Evolutionary conservation across 2,797 vertebrate species (phyloP).

Genomic region (Poeciliopsis gracilis): DNA sequence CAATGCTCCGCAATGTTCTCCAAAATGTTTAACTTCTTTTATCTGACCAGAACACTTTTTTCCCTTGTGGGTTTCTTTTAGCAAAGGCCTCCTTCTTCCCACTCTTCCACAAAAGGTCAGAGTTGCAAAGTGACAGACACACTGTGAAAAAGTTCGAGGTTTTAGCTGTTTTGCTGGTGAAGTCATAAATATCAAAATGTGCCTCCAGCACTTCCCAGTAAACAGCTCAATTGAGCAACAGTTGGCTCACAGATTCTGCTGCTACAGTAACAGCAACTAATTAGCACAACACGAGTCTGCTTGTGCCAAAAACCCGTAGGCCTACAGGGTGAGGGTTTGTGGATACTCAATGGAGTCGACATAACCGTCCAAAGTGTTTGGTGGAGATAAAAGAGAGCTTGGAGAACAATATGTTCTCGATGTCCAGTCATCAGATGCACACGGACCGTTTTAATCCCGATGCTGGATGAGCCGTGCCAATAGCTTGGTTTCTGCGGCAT

Average conservation of each 20-base stretch:
- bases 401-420: conserved; percentile 2
- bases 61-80: background rate
- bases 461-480: conserved; percentile 1
- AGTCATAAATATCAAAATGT: conserved; percentile 3
- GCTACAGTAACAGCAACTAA: conserved; percentile 6
- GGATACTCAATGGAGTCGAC: background rate
- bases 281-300: background rate
- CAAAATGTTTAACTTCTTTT: background rate
- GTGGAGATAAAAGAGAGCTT: background rate
- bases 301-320: background rate
- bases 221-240: conserved; percentile 9
- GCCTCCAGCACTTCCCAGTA: background rate
- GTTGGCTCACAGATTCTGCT: conserved; percentile 2
- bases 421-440: conserved; percentile 2
- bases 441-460: background rate
- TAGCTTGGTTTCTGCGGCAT: background rate
- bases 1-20: background rate
- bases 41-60: background rate
- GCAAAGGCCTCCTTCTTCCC: background rate
- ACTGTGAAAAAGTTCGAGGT: background rate
- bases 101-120: background rate
- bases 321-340: background rate
- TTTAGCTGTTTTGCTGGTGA: background rate
- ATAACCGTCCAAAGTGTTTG: background rate
- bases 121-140: background rate